A percentile compares a stretch with the other conserved stretches of the same genome.
Evolutionary conservation across 2,797 vertebrate genomes (phyloP).

Genomic region (Limosa lapponica): DNA sequence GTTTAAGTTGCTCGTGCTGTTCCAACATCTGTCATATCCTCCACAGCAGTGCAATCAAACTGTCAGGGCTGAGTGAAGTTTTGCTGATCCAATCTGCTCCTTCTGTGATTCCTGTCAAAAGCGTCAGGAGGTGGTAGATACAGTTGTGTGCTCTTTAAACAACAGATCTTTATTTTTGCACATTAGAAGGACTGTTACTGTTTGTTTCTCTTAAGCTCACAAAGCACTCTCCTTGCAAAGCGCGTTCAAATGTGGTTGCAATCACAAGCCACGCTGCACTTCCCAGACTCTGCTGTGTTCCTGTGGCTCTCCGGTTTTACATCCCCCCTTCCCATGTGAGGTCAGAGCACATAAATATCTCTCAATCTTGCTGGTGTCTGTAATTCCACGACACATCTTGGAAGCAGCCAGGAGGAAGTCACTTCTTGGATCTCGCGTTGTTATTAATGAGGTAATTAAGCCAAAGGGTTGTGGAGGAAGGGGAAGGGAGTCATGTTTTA

Average conservation of each 20-base stretch:
- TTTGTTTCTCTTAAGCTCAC: constrained; percentile 24
- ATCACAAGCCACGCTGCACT: background rate
- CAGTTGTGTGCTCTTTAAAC: constrained; percentile 58
- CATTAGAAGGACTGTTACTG: constrained; percentile 14
- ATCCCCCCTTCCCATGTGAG: background rate
- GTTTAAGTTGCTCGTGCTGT: constrained; percentile 25
- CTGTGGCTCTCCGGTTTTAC: background rate
- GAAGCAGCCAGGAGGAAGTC: background rate
- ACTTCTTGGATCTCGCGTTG: background rate
- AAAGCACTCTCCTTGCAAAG: background rate
- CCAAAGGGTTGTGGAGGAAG: background rate
- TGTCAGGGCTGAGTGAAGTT: constrained; percentile 67
- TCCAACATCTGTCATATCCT: constrained; percentile 65
- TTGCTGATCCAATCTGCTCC: constrained; percentile 61
- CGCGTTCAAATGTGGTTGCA: background rate
- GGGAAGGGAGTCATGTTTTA: constrained; percentile 5
- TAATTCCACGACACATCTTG: background rate
- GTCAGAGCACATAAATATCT: background rate
- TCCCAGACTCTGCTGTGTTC: background rate
- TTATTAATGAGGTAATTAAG: constrained; percentile 41
- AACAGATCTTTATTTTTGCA: constrained; percentile 60
- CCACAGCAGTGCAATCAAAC: constrained; percentile 57
- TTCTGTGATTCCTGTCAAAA: constrained; percentile 60
- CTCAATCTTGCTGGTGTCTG: background rate
- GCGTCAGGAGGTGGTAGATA: constrained; percentile 39